Base-by-base conservation (phyloP, 2,888 invertebrate species). In the Pardosa pseudoannulata region DNA sequence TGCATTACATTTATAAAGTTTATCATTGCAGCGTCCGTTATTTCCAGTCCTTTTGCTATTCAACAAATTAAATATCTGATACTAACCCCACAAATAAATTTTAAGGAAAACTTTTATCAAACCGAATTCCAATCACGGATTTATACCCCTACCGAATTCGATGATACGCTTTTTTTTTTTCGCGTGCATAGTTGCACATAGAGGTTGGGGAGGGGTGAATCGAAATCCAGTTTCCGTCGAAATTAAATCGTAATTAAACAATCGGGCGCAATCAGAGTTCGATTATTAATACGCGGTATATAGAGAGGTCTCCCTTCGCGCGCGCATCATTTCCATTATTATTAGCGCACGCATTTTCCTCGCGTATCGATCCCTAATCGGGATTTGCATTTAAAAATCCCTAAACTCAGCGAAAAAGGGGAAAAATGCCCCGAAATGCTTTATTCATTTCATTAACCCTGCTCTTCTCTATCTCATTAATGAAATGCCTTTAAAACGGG, bases 401-500 rank as follows among this genome's bases (percentile, higher is more conserved):
- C 71, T 19, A 64, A 75, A 71, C 70, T 39, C 62, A 29, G 46
- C 72, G 68, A 31, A 65, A 46, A 71, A 46, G 36, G 73, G 39
- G 19, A 41, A 46, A 79, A 72, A 64, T n/a, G 62, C 41, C 62
- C 32, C 41, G 71, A 82, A 65, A 31, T 76, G 31, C 27, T 76
- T 39, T 23, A 39, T 19, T 71, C 82, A 76, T 83, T 83, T 83
- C 82, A 83, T 83, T 83, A 83, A 76, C 36, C 71, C 36, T 29
- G 32, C 67, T 62, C 23, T 32, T n/a, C n/a, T 62, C n/a, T n/a
- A n/a, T 71, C 79, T 85, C 83, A 85, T 85, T 85, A 85, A 85
- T 85, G 73, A 85, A 85, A 85, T 78, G 67, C 67, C 78, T 85
- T 80, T 83, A 83, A 83, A 83, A 83, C 72, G n/a, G n/a, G 76